phyloP scores from a whole-genome alignment of 2,888 invertebrate genomes.

The Dolomedes plantarius region DNA sequence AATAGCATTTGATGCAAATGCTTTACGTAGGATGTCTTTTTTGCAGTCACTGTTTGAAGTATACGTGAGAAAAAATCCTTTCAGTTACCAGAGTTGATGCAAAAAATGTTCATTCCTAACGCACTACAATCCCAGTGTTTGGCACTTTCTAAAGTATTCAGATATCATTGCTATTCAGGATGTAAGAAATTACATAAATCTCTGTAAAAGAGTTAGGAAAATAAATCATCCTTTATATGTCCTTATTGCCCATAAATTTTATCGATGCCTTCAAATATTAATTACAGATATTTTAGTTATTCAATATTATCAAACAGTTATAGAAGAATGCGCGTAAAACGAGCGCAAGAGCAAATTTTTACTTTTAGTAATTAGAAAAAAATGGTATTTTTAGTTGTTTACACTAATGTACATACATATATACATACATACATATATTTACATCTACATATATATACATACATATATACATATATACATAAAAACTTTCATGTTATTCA shows the following conservation, averaged over 20 bases:
- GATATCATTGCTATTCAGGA: neutral
- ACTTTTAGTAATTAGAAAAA: neutral
- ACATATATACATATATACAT: slow-evolving; percentile 26
- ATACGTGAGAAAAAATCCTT: neutral
- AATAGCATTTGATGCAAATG: slow-evolving; percentile 51
- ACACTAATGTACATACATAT: slow-evolving; percentile 4
- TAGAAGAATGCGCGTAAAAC: neutral
- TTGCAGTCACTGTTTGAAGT: no score
- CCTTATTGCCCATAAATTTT: no score
- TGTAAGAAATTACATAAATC: neutral
- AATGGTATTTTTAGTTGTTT: neutral
- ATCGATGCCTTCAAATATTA: no score
- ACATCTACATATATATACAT: slow-evolving; percentile 15
- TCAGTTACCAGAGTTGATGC: neutral
- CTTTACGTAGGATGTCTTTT: neutral
- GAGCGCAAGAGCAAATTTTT: neutral
- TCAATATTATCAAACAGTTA: slow-evolving; percentile 4
- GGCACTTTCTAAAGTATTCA: neutral
- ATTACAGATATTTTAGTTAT: neutral
- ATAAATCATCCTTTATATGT: neutral
- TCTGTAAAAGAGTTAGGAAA: slow-evolving; percentile 6
- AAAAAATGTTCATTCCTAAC: neutral
- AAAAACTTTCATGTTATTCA: neutral
- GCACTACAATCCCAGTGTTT: neutral
- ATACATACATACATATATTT: slow-evolving; percentile 3